Evolutionary conservation across 2,113 vertebrate species (phyloP), one percentile per base, ranked within the genome.

Genomic region (Desmodus rotundus): DNA sequence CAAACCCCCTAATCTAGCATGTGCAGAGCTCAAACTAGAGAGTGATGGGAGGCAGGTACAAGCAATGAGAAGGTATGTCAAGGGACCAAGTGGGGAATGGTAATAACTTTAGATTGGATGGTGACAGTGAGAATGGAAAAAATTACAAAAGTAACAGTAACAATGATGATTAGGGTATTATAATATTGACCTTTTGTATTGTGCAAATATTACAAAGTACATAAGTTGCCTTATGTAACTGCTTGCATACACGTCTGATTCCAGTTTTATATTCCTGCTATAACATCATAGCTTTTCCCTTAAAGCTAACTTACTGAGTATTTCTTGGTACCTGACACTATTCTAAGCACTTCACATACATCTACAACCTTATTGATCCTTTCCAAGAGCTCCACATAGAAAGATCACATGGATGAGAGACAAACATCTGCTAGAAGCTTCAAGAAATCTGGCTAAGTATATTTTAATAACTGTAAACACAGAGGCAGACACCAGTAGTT

Each of bases 141-240:
- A 24, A 38, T 38, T 6, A 0, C 7, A 17, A 5, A 1, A 2
- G 2, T 7, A 20, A 7, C 9, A 9, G 20, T 31, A 45, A 19
- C 0, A 36, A 4, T 3, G 3, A 17, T 5, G 20, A 12, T 1
- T 1, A 3, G 0, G 26, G 41, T 11, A 0, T 10, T 13, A 28
- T 15, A 15, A 4, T 7, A 3, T 0, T 2, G 33, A 38, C 4
- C 7, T 7, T 3, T 15, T 9, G 0, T 26, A 11, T 33, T 15
- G 7, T 4, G 0, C 36, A 10, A 3, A 20, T 0, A 1, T 0
- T 12, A 15, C 1, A 5, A 2, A 67, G 26, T n/a, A 26, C 52
- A 16, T 8, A 8, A 1, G 0, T 9, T 2, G 11, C 19, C 20
- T 63, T 7, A 0, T 12, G 10, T 8, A 6, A 26, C 15, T 41